Conservation (phyloP, 2,113 vertebrate species). For the Protobothrops mucrosquamatus region DNA sequence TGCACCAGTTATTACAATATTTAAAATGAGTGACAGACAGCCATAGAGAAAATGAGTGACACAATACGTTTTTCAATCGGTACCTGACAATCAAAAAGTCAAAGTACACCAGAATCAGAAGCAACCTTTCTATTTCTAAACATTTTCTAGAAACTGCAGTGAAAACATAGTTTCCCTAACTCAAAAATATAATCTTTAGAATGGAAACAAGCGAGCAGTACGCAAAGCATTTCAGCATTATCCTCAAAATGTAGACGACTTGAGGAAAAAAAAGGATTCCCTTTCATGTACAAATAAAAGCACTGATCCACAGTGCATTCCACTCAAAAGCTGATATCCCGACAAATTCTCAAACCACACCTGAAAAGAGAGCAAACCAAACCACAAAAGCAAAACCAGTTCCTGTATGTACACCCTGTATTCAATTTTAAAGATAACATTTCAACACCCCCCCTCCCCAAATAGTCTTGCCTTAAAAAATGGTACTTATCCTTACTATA, state of each 20-base stretch:
- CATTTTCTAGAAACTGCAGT: constrained; percentile 50
- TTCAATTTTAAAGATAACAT: constrained; percentile 12
- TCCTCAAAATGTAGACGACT: constrained; percentile 66
- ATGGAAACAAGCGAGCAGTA: constrained; percentile 60
- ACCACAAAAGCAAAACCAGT: background rate
- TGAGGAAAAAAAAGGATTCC: constrained; percentile 47
- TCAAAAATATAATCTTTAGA: constrained; percentile 71
- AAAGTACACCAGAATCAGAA: constrained; percentile 46
- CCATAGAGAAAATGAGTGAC: constrained; percentile 1
- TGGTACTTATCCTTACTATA: constrained; percentile 27
- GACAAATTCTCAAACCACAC: constrained; percentile 41
- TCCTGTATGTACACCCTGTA: constrained; percentile 54
- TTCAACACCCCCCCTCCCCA: background rate
- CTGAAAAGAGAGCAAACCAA: background rate
- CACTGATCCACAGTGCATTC: constrained; percentile 70
- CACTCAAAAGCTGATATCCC: constrained; percentile 45
- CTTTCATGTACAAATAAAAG: constrained; percentile 68
- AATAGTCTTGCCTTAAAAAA: background rate
- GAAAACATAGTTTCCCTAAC: constrained; percentile 60
- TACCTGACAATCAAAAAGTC: constrained; percentile 39
- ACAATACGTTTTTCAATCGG: constrained; percentile 27
- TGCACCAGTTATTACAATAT: constrained; percentile 44
- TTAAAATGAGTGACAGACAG: constrained; percentile 43
- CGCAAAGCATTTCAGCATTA: constrained; percentile 61
- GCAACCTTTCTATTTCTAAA: constrained; percentile 46